Conservation (phyloP, 30 jellyfish, hydroid and myxozoan genomes). For the Rhopilema esculentum region DNA sequence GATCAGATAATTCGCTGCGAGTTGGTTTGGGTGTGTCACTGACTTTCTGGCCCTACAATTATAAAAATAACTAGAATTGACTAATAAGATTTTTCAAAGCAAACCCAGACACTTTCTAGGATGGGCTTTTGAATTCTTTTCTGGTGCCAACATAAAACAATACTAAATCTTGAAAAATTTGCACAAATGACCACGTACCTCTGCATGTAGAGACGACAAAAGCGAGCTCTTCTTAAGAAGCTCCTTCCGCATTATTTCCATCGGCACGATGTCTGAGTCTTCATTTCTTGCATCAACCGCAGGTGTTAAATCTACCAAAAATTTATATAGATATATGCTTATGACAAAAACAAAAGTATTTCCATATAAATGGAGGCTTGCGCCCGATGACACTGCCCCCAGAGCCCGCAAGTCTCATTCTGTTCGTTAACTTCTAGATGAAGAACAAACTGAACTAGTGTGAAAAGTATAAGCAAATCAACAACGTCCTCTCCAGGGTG, state of each 20-base stretch:
- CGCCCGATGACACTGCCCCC: too few species aligned
- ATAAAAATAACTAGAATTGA: neutral
- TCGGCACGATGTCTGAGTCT: constrained; percentile 55
- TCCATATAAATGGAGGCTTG: neutral
- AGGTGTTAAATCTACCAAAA: constrained; percentile 21
- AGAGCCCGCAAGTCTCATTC: too few species aligned
- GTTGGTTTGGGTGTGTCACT: neutral
- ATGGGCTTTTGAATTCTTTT: too few species aligned
- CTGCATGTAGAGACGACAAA: constrained; percentile 5
- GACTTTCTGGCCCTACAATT: neutral
- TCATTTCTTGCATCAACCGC: neutral
- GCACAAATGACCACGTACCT: constrained; percentile 4
- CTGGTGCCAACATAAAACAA: neutral
- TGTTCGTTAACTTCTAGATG: too few species aligned
- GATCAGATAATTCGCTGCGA: neutral
- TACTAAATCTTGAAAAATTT: too few species aligned
- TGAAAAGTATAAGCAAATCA: too few species aligned
- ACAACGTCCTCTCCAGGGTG: too few species aligned
- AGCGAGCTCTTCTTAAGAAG: constrained; percentile 40
- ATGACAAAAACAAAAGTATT: neutral
- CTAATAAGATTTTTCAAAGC: too few species aligned
- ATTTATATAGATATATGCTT: neutral
- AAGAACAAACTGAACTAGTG: too few species aligned
- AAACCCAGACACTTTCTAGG: too few species aligned
- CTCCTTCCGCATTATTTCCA: constrained; percentile 63